Evolutionary conservation across 2,888 invertebrate genomes (phyloP).

Genomic region (Sesamia inferens): DNA sequence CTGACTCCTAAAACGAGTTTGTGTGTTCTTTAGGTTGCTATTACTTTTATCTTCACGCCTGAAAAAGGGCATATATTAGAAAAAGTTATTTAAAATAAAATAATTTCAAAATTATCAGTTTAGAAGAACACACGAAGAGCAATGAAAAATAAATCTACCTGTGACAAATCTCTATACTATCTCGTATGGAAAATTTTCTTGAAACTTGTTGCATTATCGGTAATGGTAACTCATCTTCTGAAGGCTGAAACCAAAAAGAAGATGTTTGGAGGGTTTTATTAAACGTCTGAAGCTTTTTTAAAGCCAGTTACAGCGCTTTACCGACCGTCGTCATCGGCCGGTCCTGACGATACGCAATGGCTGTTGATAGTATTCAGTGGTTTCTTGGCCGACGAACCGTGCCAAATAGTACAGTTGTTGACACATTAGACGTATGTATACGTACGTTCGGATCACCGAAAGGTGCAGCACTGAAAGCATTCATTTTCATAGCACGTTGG

Average conservation of each 20-base stretch:
- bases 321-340: background rate
- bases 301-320: background rate
- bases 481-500: conserved; percentile 9
- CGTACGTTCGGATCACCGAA: conserved; percentile 8
- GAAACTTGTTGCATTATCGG: conserved; percentile 57
- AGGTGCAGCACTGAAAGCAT: conserved; percentile 2
- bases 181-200: conserved; percentile 72
- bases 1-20: conserved; percentile 42
- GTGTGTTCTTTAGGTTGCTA: conserved; percentile 46
- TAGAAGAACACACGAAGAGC: conserved; percentile 42
- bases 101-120: background rate
- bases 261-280: background rate
- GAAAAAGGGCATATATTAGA: conserved; percentile 54
- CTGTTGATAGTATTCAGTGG: background rate
- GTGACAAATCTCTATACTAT: conserved; percentile 82
- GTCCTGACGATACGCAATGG: no score
- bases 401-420: background rate
- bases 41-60: conserved; percentile 63
- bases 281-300: background rate
- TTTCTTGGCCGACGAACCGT: background rate
- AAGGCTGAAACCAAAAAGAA: conserved; percentile 73
- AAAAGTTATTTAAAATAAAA: background rate
- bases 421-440: conserved; percentile 2
- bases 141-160: conserved; percentile 74
- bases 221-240: conserved; percentile 54